Percentiles rank a stretch among this genome's conserved stretches.
Evolutionary conservation across 2,113 vertebrate species (phyloP).

Genomic region (Edolisoma coerulescens): DNA sequence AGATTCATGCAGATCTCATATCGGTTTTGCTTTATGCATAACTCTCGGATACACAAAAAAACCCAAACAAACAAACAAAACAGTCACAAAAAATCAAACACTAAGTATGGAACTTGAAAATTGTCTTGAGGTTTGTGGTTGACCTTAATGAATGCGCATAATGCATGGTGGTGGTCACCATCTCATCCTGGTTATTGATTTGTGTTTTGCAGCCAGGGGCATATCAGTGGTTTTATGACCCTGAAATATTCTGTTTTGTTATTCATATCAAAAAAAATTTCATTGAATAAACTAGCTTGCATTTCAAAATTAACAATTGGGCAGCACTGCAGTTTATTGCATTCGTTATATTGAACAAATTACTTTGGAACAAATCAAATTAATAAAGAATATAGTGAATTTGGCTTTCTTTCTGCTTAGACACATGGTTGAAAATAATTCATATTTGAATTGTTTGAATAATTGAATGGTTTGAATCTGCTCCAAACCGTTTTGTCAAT

Average conservation of each 20-base stretch:
- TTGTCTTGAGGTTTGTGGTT: not conserved
- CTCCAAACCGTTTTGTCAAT: not conserved
- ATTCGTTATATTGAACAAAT: not conserved
- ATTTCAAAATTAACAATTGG: not conserved
- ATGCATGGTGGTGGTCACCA: not conserved
- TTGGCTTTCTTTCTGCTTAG: not conserved
- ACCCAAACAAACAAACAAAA: not conserved
- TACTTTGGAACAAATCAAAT: not conserved
- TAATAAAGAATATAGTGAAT: not conserved
- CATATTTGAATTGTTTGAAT: not conserved
- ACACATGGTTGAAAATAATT: not conserved
- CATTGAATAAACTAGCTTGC: not conserved
- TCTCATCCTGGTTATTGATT: not conserved
- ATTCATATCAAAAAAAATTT: accelerated
- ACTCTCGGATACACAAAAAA: not conserved
- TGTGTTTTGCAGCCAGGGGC: not conserved
- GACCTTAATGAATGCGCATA: not conserved
- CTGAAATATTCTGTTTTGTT: not conserved
- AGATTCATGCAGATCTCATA: not conserved
- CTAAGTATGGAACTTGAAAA: not conserved
- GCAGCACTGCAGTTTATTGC: not conserved
- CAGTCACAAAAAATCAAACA: not conserved
- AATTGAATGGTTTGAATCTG: not conserved
- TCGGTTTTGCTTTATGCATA: not conserved
- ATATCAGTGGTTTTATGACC: not conserved